Evolutionary conservation across 2,888 invertebrate species (phyloP).

Genomic region (Tetragnatha montana): DNA sequence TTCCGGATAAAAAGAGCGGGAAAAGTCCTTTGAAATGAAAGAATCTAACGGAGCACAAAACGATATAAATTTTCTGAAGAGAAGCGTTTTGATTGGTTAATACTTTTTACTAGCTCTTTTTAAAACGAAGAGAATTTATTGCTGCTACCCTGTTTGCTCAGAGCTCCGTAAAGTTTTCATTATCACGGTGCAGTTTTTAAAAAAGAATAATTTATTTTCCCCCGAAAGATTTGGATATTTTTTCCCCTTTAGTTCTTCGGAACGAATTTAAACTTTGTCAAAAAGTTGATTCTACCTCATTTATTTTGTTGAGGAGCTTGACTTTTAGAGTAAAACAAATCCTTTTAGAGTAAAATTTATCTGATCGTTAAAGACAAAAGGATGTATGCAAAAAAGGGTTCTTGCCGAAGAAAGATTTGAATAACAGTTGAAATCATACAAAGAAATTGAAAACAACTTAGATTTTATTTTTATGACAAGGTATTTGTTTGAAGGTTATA

Average conservation of each 20-base stretch:
- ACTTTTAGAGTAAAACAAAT: background rate
- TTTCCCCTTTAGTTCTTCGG: background rate
- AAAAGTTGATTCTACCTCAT: constrained; percentile 14
- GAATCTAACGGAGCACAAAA: constrained; percentile 20
- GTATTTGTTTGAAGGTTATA: no score
- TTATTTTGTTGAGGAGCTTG: background rate
- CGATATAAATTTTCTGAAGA: background rate
- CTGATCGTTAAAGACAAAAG: background rate
- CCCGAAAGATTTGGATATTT: background rate
- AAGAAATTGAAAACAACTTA: no score
- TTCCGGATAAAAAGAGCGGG: background rate
- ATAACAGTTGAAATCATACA: no score
- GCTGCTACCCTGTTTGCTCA: constrained; percentile 20
- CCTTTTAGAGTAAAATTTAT: background rate
- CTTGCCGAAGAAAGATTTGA: no score
- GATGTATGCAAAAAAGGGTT: no score
- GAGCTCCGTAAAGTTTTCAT: constrained; percentile 37
- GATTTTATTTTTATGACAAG: no score
- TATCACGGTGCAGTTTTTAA: constrained; percentile 5
- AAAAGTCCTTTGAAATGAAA: constrained; percentile 25
- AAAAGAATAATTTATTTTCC: constrained; percentile 28
- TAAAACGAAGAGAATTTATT: constrained; percentile 33
- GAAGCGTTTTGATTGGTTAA: constrained; percentile 42
- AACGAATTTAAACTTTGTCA: background rate
- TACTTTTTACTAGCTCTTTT: constrained; percentile 16